Percentiles rank a stretch among this genome's conserved stretches.
Evolutionary conservation across 2,888 invertebrate species (phyloP).

Genomic region (Macrostomum cliftonense): DNA sequence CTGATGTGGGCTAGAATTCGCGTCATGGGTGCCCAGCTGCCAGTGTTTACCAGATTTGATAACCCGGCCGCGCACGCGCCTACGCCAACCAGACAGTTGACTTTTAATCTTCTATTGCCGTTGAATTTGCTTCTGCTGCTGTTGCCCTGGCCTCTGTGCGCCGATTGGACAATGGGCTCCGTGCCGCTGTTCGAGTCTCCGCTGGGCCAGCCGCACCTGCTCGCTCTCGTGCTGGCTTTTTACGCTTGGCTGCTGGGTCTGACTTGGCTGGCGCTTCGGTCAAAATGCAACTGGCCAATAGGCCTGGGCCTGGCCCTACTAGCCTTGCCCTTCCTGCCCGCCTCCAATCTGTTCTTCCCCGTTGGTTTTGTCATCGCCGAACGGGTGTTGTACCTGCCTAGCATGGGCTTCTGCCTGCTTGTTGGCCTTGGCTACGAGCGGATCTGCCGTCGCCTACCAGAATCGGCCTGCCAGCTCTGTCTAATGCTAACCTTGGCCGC

Average conservation of each 20-base stretch:
- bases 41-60: conserved; percentile 87
- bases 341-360: conserved; percentile 87
- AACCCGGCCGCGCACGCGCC: conserved; percentile 71
- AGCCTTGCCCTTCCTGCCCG: conserved; percentile 75
- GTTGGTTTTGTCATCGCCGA: conserved; percentile 94
- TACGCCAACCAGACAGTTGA: conserved; percentile 64
- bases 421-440: conserved; percentile 40
- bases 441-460: no score
- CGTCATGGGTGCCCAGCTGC: conserved; percentile 86
- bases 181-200: conserved; percentile 63
- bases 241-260: background rate
- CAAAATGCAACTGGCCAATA: conserved; percentile 9
- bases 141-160: conserved; percentile 71
- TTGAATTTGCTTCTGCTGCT: conserved; percentile 74
- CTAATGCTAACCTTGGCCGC: background rate
- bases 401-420: conserved; percentile 85
- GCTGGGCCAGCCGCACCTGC: conserved; percentile 59
- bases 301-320: conserved; percentile 61
- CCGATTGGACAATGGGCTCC: conserved; percentile 97
- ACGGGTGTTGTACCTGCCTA: conserved; percentile 79
- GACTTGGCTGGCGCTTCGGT: conserved; percentile 1
- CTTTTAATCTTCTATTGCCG: conserved; percentile 74
- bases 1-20: conserved; percentile 56
- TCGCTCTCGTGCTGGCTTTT: conserved; percentile 51
- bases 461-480: no score